Evolutionary conservation across 1,140 invertebrate genomes (phyloP).

Genomic region (Glomeris maerens): DNA sequence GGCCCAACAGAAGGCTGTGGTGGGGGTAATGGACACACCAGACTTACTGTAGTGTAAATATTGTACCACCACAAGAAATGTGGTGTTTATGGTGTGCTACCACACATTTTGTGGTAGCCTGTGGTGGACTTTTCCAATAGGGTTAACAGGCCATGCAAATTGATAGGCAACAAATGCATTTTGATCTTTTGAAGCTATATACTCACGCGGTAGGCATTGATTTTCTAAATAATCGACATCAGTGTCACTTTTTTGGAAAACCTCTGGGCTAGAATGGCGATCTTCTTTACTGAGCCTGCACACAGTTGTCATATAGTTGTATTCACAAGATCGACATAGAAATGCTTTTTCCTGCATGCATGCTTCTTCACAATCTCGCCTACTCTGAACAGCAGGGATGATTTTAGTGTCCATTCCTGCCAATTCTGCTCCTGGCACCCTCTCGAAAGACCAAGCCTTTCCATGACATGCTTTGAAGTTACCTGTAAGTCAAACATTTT

Average conservation of each 20-base stretch:
- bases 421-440: slow-evolving; percentile 34
- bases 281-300: slow-evolving; percentile 34
- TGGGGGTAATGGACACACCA: not conserved
- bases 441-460: slow-evolving; percentile 37
- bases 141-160: no score
- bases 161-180: not conserved
- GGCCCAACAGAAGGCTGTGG: no score
- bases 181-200: not conserved
- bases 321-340: slow-evolving; percentile 35
- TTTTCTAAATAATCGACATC: slow-evolving; percentile 39
- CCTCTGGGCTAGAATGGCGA: slow-evolving; percentile 28
- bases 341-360: slow-evolving; percentile 31
- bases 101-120: no score
- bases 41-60: not conserved
- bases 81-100: no score
- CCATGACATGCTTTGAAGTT: slow-evolving; percentile 29
- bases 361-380: slow-evolving; percentile 35
- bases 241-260: slow-evolving; percentile 28
- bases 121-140: not conserved
- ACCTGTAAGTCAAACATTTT: slow-evolving; percentile 17
- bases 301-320: slow-evolving; percentile 31
- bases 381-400: slow-evolving; percentile 28
- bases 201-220: slow-evolving; percentile 31
- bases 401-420: slow-evolving; percentile 29
- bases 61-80: not conserved